Evolutionary conservation across 2,797 vertebrate species (phyloP).

Genomic region (Falco cherrug): DNA sequence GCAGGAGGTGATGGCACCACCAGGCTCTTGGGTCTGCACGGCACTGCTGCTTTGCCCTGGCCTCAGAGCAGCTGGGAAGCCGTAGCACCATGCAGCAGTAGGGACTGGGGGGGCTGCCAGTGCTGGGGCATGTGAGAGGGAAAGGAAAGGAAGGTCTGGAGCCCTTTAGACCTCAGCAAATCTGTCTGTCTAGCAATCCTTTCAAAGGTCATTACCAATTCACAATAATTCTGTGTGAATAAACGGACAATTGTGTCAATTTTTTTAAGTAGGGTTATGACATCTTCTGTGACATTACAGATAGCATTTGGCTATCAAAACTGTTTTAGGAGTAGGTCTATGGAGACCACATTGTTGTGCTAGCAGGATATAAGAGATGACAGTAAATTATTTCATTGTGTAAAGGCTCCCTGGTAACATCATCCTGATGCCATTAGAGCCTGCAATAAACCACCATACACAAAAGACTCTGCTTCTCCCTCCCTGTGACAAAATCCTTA

Average conservation of each 20-base stretch:
- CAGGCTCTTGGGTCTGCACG: background rate
- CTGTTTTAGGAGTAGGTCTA: background rate
- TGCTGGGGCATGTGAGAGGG: too few species aligned
- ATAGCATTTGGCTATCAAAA: background rate
- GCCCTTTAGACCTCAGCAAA: background rate
- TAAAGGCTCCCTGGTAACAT: conserved; percentile 6
- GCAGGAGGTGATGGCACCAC: background rate
- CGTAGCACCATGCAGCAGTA: accelerated
- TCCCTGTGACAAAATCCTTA: conserved; percentile 17
- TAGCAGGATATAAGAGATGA: conserved; percentile 10
- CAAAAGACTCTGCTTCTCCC: conserved; percentile 26
- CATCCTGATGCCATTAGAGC: conserved; percentile 16
- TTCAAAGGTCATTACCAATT: background rate
- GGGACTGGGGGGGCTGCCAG: background rate
- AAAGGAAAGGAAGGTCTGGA: background rate
- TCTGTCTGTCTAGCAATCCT: background rate
- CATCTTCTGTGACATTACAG: background rate
- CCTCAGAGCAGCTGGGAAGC: background rate
- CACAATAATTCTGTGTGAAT: background rate
- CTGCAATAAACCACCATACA: conserved; percentile 31
- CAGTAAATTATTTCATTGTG: conserved; percentile 52
- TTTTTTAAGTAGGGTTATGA: background rate
- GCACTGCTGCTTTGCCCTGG: background rate
- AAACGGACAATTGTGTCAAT: background rate
- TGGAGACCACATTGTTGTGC: background rate